These are phyloP conservation scores for Myripristis jacobus DNA, from an alignment of 2,797 vertebrate genomes.

Conservation along the genomic window DNA sequence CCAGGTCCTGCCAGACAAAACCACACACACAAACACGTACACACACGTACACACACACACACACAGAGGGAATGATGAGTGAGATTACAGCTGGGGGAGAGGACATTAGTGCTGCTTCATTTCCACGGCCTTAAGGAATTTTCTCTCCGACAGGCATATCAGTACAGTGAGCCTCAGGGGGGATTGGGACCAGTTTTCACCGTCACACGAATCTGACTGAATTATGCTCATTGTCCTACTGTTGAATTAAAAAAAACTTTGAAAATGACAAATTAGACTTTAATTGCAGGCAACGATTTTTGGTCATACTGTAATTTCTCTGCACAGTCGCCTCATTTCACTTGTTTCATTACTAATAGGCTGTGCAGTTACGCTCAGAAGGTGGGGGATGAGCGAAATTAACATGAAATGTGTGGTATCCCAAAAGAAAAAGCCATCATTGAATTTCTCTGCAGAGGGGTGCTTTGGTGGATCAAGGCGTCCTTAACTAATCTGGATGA, in stretches of 20 bases:
- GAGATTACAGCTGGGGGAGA: conserved; percentile 47
- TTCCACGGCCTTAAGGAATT: conserved; percentile 65
- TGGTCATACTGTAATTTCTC: conserved; percentile 42
- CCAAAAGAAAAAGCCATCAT: conserved; percentile 6
- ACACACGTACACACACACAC: conserved; percentile 26
- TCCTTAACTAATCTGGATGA: conserved; percentile 29
- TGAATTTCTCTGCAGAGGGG: conserved; percentile 31
- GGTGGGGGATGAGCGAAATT: neutral
- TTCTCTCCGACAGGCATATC: conserved; percentile 55
- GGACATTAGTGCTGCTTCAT: conserved; percentile 82
- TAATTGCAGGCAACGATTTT: conserved; percentile 62
- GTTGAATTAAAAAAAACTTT: conserved; percentile 46
- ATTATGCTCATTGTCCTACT: conserved; percentile 62
- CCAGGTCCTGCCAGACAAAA: conserved; percentile 78
- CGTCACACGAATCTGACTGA: conserved; percentile 48
- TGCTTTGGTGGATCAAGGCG: conserved; percentile 25
- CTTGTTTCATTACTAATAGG: conserved; percentile 52
- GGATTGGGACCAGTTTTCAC: conserved; percentile 49
- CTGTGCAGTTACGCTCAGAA: conserved; percentile 1
- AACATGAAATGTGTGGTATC: conserved; percentile 19
- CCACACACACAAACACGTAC: conserved; percentile 37
- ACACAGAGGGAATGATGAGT: conserved; percentile 40
- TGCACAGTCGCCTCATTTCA: conserved; percentile 58
- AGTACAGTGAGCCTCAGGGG: conserved; percentile 53
- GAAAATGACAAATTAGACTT: conserved; percentile 39